phyloP scores from a whole-genome alignment of 2,113 vertebrate genomes.

The Poeciliopsis turrubarensis region DNA sequence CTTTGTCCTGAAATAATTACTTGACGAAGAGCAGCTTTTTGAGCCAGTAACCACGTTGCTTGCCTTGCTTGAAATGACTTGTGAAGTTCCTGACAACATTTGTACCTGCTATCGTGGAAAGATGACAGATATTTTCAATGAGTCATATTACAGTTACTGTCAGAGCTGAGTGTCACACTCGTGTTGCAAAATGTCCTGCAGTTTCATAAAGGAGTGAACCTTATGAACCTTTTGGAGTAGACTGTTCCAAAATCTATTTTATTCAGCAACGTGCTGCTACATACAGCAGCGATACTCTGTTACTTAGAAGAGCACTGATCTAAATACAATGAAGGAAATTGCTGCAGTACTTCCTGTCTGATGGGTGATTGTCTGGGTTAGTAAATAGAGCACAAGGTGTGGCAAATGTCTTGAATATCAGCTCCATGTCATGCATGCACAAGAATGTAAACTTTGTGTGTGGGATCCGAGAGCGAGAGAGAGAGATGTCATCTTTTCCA shows the following conservation, averaged over 20 bases:
- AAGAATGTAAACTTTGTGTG: conserved; percentile 61
- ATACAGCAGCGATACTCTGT: not conserved
- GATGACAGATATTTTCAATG: conserved; percentile 5
- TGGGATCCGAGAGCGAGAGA: not conserved
- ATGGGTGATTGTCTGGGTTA: conserved; percentile 16
- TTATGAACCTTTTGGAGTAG: not conserved
- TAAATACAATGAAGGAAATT: conserved; percentile 21
- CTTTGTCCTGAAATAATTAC: not conserved
- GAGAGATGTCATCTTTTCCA: conserved; percentile 35
- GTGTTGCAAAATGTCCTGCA: not conserved
- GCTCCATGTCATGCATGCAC: conserved; percentile 51
- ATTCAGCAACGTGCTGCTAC: not conserved
- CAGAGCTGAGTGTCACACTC: not conserved
- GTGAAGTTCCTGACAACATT: conserved; percentile 3
- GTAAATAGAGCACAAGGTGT: conserved; percentile 26
- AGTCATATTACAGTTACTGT: conserved; percentile 14
- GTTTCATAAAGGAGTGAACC: not conserved
- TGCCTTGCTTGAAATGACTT: not conserved
- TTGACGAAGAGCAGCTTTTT: not conserved
- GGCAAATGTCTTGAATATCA: conserved; percentile 44
- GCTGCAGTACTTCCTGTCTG: conserved; percentile 9
- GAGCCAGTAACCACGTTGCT: not conserved
- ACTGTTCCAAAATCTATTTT: not conserved
- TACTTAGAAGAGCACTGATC: not conserved
- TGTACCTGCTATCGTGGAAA: not conserved